Evolutionary conservation across 1,140 invertebrate species (phyloP).

Genomic region (Scaptomyza graminum): DNA sequence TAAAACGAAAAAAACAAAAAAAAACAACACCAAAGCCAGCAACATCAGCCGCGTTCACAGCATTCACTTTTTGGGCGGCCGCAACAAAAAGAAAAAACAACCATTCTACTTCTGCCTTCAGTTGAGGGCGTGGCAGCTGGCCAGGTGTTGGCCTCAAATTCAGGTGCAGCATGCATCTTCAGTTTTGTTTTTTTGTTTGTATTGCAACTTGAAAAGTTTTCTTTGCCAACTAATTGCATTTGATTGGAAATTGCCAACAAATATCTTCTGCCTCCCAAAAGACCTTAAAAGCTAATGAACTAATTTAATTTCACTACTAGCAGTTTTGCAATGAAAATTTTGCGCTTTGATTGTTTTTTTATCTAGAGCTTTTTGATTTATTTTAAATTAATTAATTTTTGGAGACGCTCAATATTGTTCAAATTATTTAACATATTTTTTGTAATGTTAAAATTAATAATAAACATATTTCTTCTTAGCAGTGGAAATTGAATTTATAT

Average conservation of each 20-base stretch:
- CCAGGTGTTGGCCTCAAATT: slow-evolving; percentile 26
- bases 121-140: slow-evolving; percentile 16
- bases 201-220: not conserved
- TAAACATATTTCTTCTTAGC: no score
- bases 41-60: slow-evolving; percentile 28
- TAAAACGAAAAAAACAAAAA: slow-evolving; percentile 1
- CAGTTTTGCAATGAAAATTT: not conserved
- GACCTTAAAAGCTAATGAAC: not conserved
- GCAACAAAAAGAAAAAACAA: no score
- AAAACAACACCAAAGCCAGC: not conserved
- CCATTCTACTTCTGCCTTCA: no score
- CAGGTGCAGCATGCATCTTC: not conserved
- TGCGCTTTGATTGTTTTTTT: no score
- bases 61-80: slow-evolving; percentile 12
- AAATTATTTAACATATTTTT: no score
- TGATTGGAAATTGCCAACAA: not conserved
- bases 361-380: no score
- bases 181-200: not conserved
- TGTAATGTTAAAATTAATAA: no score
- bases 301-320: not conserved
- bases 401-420: no score
- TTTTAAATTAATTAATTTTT: no score
- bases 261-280: not conserved
- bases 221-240: not conserved
- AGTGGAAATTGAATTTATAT: no score